Conservation (phyloP, 2,113 vertebrate species). For the Hippocampus comes region DNA sequence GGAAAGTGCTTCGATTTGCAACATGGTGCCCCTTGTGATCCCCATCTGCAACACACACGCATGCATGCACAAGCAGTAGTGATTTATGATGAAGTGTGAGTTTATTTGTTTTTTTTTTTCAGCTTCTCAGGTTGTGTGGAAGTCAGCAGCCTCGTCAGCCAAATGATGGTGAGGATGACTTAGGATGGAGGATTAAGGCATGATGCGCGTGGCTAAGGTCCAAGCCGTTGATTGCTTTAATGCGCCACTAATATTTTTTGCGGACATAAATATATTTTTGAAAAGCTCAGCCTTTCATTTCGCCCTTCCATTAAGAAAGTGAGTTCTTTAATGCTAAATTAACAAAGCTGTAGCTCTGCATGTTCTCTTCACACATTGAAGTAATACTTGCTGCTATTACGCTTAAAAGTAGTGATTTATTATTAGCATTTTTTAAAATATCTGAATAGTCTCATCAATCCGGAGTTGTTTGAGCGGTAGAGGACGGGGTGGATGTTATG, state of each 20-base stretch:
- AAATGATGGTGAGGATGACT: constrained; percentile 24
- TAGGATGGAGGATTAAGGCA: constrained; percentile 45
- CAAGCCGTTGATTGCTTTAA: background rate
- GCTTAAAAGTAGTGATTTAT: background rate
- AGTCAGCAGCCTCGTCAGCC: constrained; percentile 19
- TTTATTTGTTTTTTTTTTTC: background rate
- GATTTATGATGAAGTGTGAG: background rate
- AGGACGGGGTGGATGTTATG: too few relatives aligned
- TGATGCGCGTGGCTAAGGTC: constrained; percentile 39
- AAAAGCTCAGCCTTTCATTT: background rate
- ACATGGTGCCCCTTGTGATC: constrained; percentile 80
- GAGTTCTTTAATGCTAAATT: background rate
- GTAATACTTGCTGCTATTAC: background rate
- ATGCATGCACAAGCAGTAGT: constrained; percentile 8
- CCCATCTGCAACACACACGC: constrained; percentile 81
- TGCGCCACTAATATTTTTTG: background rate
- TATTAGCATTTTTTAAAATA: background rate
- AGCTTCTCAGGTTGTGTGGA: background rate
- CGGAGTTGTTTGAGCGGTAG: too few relatives aligned
- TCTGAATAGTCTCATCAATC: background rate
- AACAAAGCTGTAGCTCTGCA: background rate
- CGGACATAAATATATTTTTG: background rate
- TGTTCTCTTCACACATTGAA: background rate
- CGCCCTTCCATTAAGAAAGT: background rate
- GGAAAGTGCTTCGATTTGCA: constrained; percentile 88